A percentile compares a stretch with the other conserved stretches of the same genome.
phyloP scores from a whole-genome alignment of 2,113 vertebrate species.

The Euleptes europaea region DNA sequence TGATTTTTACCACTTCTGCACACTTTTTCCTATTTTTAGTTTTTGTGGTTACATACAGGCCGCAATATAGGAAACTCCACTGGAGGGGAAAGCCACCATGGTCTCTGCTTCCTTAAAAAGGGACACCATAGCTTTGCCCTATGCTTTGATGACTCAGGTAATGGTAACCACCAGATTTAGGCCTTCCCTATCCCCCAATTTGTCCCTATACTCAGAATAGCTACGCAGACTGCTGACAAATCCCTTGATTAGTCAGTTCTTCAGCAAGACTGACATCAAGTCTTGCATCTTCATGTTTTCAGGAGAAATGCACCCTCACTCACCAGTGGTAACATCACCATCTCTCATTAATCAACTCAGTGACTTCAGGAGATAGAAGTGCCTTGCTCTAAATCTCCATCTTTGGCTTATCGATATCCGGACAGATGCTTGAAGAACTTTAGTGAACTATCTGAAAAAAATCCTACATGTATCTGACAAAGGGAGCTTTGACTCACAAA shows the following conservation, averaged over 20 bases:
- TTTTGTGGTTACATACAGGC: rapidly evolving
- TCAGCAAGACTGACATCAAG: rapidly evolving
- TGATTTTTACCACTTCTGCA: neutral
- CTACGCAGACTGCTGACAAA: rapidly evolving
- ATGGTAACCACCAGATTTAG: neutral
- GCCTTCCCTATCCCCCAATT: neutral
- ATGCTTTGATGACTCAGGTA: neutral
- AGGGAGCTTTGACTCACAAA: too few relatives aligned
- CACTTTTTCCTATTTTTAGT: neutral
- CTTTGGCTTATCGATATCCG: neutral
- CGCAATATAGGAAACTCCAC: neutral
- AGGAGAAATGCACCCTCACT: neutral
- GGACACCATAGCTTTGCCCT: neutral
- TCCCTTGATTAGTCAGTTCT: neutral
- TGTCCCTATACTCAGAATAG: neutral
- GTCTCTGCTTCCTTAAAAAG: neutral
- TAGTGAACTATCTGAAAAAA: too few relatives aligned
- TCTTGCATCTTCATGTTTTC: neutral
- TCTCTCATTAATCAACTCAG: neutral
- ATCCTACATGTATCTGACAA: too few relatives aligned
- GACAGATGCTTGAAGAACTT: neutral
- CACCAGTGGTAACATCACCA: neutral
- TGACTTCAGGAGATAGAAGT: neutral
- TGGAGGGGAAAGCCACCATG: neutral
- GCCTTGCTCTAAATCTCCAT: neutral